These are phyloP conservation scores for Copidosoma floridanum DNA, from an alignment of 1,140 invertebrate genomes.

Conservation along the genomic window DNA sequence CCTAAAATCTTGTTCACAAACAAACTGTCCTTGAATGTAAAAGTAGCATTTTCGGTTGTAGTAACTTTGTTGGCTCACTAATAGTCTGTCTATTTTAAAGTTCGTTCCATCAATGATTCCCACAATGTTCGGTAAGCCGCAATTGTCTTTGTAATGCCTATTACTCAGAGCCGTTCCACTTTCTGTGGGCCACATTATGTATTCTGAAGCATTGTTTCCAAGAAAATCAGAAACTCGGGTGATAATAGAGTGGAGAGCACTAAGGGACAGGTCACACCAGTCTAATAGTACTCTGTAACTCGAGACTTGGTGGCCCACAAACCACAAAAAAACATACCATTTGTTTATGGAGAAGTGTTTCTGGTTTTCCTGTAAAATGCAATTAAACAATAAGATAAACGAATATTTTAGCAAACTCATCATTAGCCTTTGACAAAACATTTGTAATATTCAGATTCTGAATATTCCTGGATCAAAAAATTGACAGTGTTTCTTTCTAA, in stretches of 20 bases:
- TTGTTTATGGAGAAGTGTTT: conserved; percentile 24
- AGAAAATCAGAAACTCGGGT: conserved; percentile 33
- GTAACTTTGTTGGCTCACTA: conserved; percentile 27
- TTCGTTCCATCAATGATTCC: conserved; percentile 37
- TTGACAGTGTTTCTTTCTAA: background rate
- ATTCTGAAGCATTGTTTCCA: conserved; percentile 27
- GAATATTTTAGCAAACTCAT: background rate
- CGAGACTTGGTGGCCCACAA: conserved; percentile 38
- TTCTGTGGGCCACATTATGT: conserved; percentile 35
- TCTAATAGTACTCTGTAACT: conserved; percentile 39
- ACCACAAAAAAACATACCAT: conserved; percentile 40
- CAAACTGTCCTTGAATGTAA: conserved; percentile 36
- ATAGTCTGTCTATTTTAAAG: conserved; percentile 33
- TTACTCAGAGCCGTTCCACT: conserved; percentile 31
- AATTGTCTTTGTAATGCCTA: conserved; percentile 29
- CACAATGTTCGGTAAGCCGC: conserved; percentile 34
- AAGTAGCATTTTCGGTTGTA: conserved; percentile 33
- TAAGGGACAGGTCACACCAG: conserved; percentile 37
- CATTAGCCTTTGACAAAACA: background rate
- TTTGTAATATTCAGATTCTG: background rate
- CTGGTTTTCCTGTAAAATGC: background rate
- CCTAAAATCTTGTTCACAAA: conserved; percentile 27
- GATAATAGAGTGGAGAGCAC: conserved; percentile 34
- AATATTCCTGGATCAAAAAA: too few species aligned
- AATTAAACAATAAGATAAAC: background rate